phyloP scores from a whole-genome alignment of 2,888 invertebrate species.

The Eupithecia insigniata region DNA sequence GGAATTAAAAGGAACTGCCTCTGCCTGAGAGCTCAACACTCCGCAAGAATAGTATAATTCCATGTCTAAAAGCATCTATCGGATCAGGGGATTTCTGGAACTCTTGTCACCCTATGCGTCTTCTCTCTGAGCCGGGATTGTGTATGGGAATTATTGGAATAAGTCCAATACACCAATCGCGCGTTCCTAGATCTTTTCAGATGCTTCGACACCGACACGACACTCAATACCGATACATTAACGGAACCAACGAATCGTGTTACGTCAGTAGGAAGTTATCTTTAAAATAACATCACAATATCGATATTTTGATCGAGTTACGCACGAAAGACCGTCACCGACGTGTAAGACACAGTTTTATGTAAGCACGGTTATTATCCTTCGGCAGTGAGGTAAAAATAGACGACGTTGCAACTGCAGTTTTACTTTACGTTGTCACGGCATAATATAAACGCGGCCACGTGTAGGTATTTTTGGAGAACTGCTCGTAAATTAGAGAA shows the following conservation, averaged over 20 bases:
- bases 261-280: conserved; percentile 56
- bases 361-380: conserved; percentile 8
- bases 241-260: conserved; percentile 49
- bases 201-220: conserved; percentile 48
- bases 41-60: background rate
- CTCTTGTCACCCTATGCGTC: no score
- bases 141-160: no score
- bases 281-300: conserved; percentile 43
- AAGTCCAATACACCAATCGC: background rate
- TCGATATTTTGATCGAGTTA: conserved; percentile 51
- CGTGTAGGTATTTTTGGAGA: background rate
- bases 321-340: conserved; percentile 51
- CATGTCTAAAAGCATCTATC: background rate
- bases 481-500: background rate
- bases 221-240: conserved; percentile 43
- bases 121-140: no score
- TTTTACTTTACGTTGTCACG: background rate
- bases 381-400: conserved; percentile 3
- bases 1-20: no score
- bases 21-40: background rate
- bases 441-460: background rate
- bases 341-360: conserved; percentile 1
- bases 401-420: conserved; percentile 4
- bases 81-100: no score
- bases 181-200: conserved; percentile 55